phyloP scores from a whole-genome alignment of 1,140 invertebrate genomes.

The Plodia interpunctella region DNA sequence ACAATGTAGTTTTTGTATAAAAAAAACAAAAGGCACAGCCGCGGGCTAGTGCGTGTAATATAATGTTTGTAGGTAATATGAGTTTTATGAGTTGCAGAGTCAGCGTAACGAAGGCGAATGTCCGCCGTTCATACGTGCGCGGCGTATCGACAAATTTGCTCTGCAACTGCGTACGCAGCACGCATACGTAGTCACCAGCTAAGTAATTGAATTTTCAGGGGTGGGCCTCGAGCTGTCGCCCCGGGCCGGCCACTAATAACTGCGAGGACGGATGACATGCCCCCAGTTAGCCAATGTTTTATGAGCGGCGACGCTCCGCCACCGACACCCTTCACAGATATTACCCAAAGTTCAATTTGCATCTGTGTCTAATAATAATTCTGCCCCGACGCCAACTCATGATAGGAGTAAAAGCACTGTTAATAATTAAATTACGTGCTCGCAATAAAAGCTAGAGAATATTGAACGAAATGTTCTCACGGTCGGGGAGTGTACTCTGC shows the following conservation, averaged over 20 bases:
- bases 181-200: conserved; percentile 37
- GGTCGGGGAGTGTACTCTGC: not conserved
- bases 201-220: conserved; percentile 62
- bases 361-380: conserved; percentile 27
- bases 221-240: conserved; percentile 34
- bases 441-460: conserved; percentile 20
- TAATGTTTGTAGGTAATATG: not conserved
- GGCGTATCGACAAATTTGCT: conserved; percentile 33
- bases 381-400: conserved; percentile 22
- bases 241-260: conserved; percentile 40
- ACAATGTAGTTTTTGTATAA: too few relatives aligned
- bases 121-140: conserved; percentile 20
- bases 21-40: too few relatives aligned
- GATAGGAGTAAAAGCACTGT: conserved; percentile 29
- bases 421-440: conserved; percentile 38
- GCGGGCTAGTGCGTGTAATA: too few relatives aligned
- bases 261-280: conserved; percentile 39
- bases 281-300: conserved; percentile 41
- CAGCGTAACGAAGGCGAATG: not conserved
- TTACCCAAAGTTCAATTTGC: conserved; percentile 28
- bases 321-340: conserved; percentile 22
- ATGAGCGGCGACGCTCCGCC: conserved; percentile 31
- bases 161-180: conserved; percentile 28
- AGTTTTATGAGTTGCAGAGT: not conserved
- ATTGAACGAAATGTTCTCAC: conserved; percentile 1